A percentile compares a stretch with the other conserved stretches of the same genome.
phyloP scores from a whole-genome alignment of 1,140 invertebrate genomes.

The Apis cerana region DNA sequence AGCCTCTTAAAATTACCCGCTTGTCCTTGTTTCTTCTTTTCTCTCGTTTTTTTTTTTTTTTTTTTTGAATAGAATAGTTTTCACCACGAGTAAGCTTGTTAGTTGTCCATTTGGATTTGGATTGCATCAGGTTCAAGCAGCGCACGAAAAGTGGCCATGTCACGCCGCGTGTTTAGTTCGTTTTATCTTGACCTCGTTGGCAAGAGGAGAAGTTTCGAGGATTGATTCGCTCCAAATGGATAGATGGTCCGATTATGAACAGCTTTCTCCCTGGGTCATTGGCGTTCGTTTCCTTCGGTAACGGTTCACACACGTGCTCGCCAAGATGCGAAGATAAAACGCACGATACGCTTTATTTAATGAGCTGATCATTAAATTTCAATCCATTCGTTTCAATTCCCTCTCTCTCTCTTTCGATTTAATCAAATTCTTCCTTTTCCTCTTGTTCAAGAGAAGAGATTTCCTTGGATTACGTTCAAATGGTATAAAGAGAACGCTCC shows the following conservation, averaged over 20 bases:
- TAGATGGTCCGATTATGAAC: background rate
- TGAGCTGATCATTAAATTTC: background rate
- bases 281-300: background rate
- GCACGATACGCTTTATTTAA: too few species aligned
- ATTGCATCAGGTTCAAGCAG: conserved; percentile 6
- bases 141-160: conserved; percentile 18
- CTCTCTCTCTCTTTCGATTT: background rate
- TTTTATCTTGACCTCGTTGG: conserved; percentile 27
- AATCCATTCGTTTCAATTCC: background rate
- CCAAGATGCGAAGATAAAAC: background rate
- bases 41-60: too few species aligned
- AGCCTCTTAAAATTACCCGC: background rate
- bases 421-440: background rate
- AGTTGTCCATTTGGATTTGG: conserved; percentile 2
- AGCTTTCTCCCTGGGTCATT: conserved; percentile 5
- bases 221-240: conserved; percentile 10
- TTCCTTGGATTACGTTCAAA: background rate
- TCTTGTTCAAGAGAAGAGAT: background rate
- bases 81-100: conserved; percentile 1
- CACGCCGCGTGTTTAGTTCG: conserved; percentile 12
- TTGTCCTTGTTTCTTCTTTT: background rate
- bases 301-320: background rate
- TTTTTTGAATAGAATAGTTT: background rate
- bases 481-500: background rate
- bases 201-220: background rate